These are phyloP conservation scores for Diploptera punctata DNA, from an alignment of 2,888 invertebrate genomes.

Conservation along the genomic window DNA sequence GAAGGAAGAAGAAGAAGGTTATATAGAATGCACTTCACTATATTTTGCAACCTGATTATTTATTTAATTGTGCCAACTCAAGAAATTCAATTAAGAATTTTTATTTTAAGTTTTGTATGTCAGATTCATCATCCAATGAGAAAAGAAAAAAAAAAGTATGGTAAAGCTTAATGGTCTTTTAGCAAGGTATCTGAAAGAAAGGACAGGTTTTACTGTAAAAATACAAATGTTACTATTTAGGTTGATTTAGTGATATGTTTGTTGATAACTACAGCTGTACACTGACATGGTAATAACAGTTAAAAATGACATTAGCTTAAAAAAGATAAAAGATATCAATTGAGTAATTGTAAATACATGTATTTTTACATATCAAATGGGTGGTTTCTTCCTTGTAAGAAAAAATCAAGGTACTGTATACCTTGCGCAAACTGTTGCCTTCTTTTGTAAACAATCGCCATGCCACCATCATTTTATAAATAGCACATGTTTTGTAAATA, in stretches of 20 bases:
- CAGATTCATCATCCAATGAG: too few relatives aligned
- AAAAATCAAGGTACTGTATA: slow-evolving; percentile 30
- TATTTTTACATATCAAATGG: slow-evolving; percentile 40
- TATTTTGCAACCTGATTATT: too few relatives aligned
- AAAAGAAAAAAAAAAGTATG: too few relatives aligned
- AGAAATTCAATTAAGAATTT: too few relatives aligned
- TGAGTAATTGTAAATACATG: slow-evolving; percentile 39
- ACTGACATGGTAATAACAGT: slow-evolving; percentile 6
- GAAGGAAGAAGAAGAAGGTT: too few relatives aligned
- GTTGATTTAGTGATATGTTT: slow-evolving; percentile 18
- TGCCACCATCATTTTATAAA: slow-evolving; percentile 39
- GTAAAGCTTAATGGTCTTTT: too few relatives aligned
- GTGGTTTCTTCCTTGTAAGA: slow-evolving; percentile 35
- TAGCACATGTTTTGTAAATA: slow-evolving; percentile 40
- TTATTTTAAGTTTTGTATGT: too few relatives aligned
- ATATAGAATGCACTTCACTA: too few relatives aligned
- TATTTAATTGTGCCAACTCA: too few relatives aligned
- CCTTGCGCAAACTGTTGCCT: slow-evolving; percentile 37
- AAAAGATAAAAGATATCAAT: slow-evolving; percentile 17
- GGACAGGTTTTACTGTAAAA: too few relatives aligned
- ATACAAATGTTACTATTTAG: too few relatives aligned
- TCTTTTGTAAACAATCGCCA: slow-evolving; percentile 40
- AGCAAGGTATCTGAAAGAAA: too few relatives aligned
- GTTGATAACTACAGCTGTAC: slow-evolving; percentile 17
- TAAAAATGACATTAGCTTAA: slow-evolving; percentile 30